Conservation (phyloP, 2,888 invertebrate species). For the Xylophagus ater region DNA sequence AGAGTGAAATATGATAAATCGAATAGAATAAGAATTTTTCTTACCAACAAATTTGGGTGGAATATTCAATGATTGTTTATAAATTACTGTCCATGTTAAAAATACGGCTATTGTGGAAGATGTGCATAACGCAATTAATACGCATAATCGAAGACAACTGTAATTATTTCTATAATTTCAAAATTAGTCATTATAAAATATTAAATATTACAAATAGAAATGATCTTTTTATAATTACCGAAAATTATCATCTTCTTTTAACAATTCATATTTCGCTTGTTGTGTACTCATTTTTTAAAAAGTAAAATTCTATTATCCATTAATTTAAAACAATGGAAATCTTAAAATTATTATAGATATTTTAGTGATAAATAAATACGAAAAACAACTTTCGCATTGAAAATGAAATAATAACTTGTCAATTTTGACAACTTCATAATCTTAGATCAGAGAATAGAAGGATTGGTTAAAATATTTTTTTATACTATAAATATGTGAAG, state of each 20-base stretch:
- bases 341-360: no score
- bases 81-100: slow-evolving; percentile 25
- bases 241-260: slow-evolving; percentile 11
- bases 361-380: no score
- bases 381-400: no score
- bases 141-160: slow-evolving; percentile 17
- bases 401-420: no score
- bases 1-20: not conserved
- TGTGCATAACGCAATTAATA: slow-evolving; percentile 17
- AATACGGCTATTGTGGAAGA: slow-evolving; percentile 25
- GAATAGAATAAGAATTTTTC: not conserved
- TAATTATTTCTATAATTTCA: slow-evolving; percentile 15
- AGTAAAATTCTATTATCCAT: no score
- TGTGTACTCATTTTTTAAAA: slow-evolving; percentile 14
- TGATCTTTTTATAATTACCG: slow-evolving; percentile 1
- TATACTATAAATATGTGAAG: no score
- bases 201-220: not conserved
- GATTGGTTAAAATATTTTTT: no score
- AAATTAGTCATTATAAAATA: not conserved
- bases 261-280: slow-evolving; percentile 16
- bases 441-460: no score
- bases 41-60: slow-evolving; percentile 25
- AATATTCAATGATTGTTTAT: slow-evolving; percentile 23
- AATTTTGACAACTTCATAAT: no score
- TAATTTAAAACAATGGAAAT: no score